Conservation (phyloP, 2,888 invertebrate genomes). For the Microdon myrmicae region DNA sequence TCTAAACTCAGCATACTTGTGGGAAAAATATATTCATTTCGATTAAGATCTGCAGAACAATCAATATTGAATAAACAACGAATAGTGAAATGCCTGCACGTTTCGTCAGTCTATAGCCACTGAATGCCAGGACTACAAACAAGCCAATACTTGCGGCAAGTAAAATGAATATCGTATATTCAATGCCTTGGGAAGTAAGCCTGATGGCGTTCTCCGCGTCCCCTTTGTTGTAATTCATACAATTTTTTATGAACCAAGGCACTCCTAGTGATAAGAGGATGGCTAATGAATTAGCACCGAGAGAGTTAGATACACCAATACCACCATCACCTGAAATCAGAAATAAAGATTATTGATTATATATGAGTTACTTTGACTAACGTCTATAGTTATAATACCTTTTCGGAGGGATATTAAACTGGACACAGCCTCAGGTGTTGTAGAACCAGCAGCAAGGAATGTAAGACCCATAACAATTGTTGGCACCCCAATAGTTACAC, state of each 20-base stretch:
- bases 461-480: slow-evolving; percentile 93
- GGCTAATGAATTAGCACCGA: slow-evolving; percentile 87
- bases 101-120: slow-evolving; percentile 77
- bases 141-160: slow-evolving; percentile 78
- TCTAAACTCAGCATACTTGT: slow-evolving; percentile 49
- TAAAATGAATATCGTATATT: slow-evolving; percentile 83
- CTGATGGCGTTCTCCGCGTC: slow-evolving; percentile 67
- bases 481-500: slow-evolving; percentile 80
- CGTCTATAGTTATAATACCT: slow-evolving; percentile 70
- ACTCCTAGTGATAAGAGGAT: slow-evolving; percentile 84
- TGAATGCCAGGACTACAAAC: slow-evolving; percentile 75
- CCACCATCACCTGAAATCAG: slow-evolving; percentile 82
- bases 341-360: not conserved
- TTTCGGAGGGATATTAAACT: slow-evolving; percentile 86
- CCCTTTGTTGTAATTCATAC: slow-evolving; percentile 68
- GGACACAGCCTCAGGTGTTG: slow-evolving; percentile 83
- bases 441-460: slow-evolving; percentile 89
- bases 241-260: slow-evolving; percentile 84
- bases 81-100: slow-evolving; percentile 75
- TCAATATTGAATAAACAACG: slow-evolving; percentile 75
- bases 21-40: slow-evolving; percentile 79
- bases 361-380: not conserved
- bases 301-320: slow-evolving; percentile 87
- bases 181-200: slow-evolving; percentile 83
- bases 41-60: slow-evolving; percentile 80